phyloP scores from a whole-genome alignment of 2,113 vertebrate species.

The Megaceryle torquata region DNA sequence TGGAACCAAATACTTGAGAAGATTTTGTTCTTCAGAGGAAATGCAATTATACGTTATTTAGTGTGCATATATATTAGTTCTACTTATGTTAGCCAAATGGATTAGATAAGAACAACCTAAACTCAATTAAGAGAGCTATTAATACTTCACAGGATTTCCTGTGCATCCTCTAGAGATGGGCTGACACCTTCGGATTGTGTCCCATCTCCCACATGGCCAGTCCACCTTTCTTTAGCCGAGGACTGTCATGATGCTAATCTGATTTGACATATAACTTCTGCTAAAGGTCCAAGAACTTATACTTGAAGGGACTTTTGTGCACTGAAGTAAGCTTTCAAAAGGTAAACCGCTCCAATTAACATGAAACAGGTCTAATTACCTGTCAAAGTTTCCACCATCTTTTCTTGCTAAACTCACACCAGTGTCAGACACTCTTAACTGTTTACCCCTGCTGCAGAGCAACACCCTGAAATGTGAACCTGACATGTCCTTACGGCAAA shows the following conservation, averaged over 20 bases:
- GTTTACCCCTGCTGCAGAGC: not conserved
- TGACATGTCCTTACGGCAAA: not conserved
- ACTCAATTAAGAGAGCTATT: not conserved
- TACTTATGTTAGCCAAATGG: not conserved
- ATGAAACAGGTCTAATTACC: not conserved
- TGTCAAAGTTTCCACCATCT: not conserved
- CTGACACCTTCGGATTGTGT: not conserved
- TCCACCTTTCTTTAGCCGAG: not conserved
- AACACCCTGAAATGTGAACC: not conserved
- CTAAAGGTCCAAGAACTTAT: not conserved
- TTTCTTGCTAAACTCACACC: not conserved
- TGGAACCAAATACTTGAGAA: not conserved
- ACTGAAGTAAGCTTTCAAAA: not conserved
- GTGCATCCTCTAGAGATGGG: not conserved
- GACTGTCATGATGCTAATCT: not conserved
- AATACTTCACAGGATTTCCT: not conserved
- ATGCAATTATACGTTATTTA: not conserved
- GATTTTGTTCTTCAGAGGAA: not conserved
- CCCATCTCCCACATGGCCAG: not conserved
- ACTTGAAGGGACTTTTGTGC: not conserved
- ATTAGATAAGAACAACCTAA: not conserved
- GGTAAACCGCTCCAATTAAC: not conserved
- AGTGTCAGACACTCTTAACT: not conserved
- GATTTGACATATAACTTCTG: not conserved
- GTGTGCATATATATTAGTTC: not conserved